Evolutionary conservation across 2,113 vertebrate species (phyloP).

Genomic region (Bubalus kerabau): DNA sequence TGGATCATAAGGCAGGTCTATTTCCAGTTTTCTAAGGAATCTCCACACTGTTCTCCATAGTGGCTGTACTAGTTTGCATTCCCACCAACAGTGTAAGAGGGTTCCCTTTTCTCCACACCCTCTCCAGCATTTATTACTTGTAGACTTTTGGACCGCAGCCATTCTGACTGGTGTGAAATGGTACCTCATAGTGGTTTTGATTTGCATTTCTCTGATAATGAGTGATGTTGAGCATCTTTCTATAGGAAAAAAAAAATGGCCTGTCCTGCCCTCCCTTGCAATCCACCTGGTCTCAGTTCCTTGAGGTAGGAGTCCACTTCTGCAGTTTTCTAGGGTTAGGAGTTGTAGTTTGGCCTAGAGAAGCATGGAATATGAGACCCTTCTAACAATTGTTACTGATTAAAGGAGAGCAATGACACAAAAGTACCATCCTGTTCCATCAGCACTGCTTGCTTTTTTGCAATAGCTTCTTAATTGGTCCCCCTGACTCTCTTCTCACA

Average conservation of each 20-base stretch:
- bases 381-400: neutral
- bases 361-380: neutral
- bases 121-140: no score
- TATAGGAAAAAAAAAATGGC: neutral
- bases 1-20: no score
- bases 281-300: accelerated
- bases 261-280: neutral
- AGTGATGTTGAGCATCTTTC: neutral
- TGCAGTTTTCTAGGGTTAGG: neutral
- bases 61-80: no score
- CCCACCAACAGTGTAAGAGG: no score
- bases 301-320: neutral
- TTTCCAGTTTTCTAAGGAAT: no score
- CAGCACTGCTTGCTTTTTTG: neutral
- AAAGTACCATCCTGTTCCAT: neutral
- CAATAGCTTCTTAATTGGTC: neutral
- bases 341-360: neutral
- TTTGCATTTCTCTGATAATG: no score
- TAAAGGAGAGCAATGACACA: neutral
- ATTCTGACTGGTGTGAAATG: no score
- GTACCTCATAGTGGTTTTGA: no score
- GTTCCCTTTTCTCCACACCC: no score
- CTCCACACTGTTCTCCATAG: no score
- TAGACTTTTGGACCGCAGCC: no score
- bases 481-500: neutral